These are phyloP conservation scores for Bovichtus diacanthus DNA, from an alignment of 2,797 vertebrate genomes.

Conservation along the genomic window DNA sequence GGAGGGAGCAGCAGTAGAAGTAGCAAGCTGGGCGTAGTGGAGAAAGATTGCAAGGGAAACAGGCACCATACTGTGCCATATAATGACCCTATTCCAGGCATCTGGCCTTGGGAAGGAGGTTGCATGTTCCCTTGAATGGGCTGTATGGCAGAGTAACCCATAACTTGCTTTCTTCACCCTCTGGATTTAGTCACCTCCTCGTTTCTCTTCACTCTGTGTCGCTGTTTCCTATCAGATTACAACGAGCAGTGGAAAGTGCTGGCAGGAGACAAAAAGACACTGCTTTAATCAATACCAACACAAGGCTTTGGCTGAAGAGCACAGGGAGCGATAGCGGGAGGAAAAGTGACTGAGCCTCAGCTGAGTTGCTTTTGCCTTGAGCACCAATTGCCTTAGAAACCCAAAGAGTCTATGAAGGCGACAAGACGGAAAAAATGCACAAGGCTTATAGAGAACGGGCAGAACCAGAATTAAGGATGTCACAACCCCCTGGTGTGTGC, in stretches of 20 bases:
- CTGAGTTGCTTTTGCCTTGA: slow-evolving; percentile 67
- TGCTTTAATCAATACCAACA: slow-evolving; percentile 81
- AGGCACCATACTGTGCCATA: slow-evolving; percentile 58
- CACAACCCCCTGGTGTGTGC: slow-evolving; percentile 19
- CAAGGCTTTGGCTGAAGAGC: slow-evolving; percentile 71
- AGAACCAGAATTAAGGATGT: slow-evolving; percentile 44
- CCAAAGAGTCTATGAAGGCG: slow-evolving; percentile 49
- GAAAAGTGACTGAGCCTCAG: slow-evolving; percentile 41
- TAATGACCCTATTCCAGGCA: slow-evolving; percentile 65
- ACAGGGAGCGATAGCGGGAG: slow-evolving; percentile 38
- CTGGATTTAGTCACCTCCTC: slow-evolving; percentile 58
- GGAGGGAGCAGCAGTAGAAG: slow-evolving; percentile 43
- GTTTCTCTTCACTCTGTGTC: slow-evolving; percentile 41
- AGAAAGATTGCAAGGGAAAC: slow-evolving; percentile 54
- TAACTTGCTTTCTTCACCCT: slow-evolving; percentile 45
- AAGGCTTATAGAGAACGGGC: slow-evolving; percentile 44
- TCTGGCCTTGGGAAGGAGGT: slow-evolving; percentile 61
- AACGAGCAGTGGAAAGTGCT: slow-evolving; percentile 72
- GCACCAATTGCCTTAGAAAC: slow-evolving; percentile 68
- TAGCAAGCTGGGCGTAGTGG: slow-evolving; percentile 53
- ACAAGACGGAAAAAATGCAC: slow-evolving; percentile 45
- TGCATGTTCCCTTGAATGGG: slow-evolving; percentile 48
- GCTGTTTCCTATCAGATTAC: slow-evolving; percentile 69
- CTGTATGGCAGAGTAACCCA: slow-evolving; percentile 43
- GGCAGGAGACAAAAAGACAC: slow-evolving; percentile 78